Evolutionary conservation across 2,888 invertebrate species (phyloP).

Genomic region (Emesis russula): DNA sequence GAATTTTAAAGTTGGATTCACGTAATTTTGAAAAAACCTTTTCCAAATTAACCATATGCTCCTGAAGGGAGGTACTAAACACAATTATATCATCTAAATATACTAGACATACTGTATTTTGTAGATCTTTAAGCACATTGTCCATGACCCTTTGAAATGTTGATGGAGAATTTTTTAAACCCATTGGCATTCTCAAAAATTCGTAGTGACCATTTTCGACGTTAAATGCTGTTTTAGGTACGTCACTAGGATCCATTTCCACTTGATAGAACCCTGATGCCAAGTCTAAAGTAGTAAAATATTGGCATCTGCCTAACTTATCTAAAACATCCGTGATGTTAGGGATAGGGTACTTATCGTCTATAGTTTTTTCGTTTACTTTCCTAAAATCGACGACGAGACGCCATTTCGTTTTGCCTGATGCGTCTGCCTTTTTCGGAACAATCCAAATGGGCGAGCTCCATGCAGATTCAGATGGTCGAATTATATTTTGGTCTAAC

Average conservation of each 20-base stretch:
- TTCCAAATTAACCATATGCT: too few species aligned
- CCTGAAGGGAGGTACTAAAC: too few species aligned
- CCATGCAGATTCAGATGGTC: conserved; percentile 73
- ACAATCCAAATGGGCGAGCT: conserved; percentile 84
- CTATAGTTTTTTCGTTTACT: conserved; percentile 77
- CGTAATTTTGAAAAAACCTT: conserved; percentile 81
- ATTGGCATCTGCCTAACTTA: conserved; percentile 81
- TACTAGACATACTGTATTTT: conserved; percentile 79
- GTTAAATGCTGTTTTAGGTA: conserved; percentile 72
- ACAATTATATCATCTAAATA: conserved; percentile 90
- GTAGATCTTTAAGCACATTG: conserved; percentile 86
- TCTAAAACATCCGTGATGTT: too few species aligned
- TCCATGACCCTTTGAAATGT: conserved; percentile 89
- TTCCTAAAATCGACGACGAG: too few species aligned
- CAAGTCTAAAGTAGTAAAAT: conserved; percentile 77
- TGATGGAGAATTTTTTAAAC: conserved; percentile 80
- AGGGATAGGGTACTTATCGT: background rate
- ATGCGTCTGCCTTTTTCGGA: conserved; percentile 81
- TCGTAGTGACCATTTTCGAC: conserved; percentile 78
- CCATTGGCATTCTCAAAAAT: conserved; percentile 79
- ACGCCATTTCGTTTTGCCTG: conserved; percentile 68
- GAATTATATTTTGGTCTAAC: conserved; percentile 16
- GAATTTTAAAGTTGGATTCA: conserved; percentile 86
- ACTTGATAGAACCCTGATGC: too few species aligned
- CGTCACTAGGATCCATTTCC: conserved; percentile 70